phyloP scores from a whole-genome alignment of 2,888 invertebrate genomes.

The Acleris literana region DNA sequence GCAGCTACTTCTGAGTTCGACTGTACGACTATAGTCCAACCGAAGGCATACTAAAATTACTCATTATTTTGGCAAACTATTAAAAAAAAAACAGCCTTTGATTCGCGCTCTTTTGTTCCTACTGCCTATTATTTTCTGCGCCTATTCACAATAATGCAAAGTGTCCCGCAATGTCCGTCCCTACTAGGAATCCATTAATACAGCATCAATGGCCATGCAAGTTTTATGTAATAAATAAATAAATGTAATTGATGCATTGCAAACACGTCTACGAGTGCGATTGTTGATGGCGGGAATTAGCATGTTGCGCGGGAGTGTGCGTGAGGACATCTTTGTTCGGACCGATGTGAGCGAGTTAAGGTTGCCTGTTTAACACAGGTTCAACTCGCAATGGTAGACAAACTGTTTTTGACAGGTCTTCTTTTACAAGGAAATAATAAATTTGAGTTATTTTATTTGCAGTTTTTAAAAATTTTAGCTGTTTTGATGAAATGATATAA shows the following conservation, averaged over 20 bases:
- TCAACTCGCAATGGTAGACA: too few relatives aligned
- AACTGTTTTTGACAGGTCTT: too few relatives aligned
- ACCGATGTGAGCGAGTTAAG: slow-evolving; percentile 36
- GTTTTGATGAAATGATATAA: too few relatives aligned
- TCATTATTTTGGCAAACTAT: too few relatives aligned
- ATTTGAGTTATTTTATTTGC: too few relatives aligned
- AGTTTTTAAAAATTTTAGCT: too few relatives aligned
- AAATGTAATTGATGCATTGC: slow-evolving; percentile 42
- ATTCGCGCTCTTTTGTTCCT: neutral
- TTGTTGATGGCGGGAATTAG: slow-evolving; percentile 70
- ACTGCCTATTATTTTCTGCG: neutral
- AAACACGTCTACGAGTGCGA: slow-evolving; percentile 45
- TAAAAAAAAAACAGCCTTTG: too few relatives aligned
- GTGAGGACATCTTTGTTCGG: slow-evolving; percentile 36
- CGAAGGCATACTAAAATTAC: too few relatives aligned
- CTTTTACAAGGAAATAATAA: too few relatives aligned
- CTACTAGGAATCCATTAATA: slow-evolving; percentile 20
- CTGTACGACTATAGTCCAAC: too few relatives aligned
- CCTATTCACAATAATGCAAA: neutral
- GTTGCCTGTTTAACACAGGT: slow-evolving; percentile 14
- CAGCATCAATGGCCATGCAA: slow-evolving; percentile 25
- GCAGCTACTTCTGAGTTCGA: too few relatives aligned
- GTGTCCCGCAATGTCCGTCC: slow-evolving; percentile 14
- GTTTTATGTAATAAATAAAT: neutral
- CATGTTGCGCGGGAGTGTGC: slow-evolving; percentile 63